Conservation (phyloP, 1,140 invertebrate genomes). For the Drosophila bocqueti region DNA sequence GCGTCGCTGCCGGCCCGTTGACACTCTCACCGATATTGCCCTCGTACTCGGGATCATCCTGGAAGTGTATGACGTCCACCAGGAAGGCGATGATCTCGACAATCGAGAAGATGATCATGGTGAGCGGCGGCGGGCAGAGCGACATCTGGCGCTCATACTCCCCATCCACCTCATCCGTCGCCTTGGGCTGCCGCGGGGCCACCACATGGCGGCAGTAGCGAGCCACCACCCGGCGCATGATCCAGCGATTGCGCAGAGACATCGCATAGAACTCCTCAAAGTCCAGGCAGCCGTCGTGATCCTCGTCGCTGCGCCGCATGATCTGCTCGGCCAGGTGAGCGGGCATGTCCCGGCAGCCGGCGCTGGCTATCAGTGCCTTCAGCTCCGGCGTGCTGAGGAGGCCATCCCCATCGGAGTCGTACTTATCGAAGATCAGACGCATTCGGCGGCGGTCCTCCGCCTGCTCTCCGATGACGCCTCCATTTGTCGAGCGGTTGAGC, state of each 20-base stretch:
- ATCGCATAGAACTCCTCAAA: constrained; percentile 93
- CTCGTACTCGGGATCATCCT: constrained; percentile 79
- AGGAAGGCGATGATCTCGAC: constrained; percentile 90
- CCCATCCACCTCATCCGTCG: constrained; percentile 87
- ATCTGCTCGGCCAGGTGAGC: constrained; percentile 90
- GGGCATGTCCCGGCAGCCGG: constrained; percentile 90
- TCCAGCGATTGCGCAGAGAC: constrained; percentile 88
- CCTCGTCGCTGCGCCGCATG: constrained; percentile 89
- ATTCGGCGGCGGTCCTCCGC: constrained; percentile 1
- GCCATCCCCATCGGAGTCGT: constrained; percentile 91
- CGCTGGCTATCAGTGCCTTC: constrained; percentile 87
- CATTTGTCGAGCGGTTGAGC: background rate
- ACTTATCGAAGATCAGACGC: constrained; percentile 85
- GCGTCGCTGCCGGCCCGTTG: constrained; percentile 89
- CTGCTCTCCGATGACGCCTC: background rate
- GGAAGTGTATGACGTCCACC: constrained; percentile 87
- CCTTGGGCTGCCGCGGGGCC: constrained; percentile 85
- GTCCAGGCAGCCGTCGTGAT: constrained; percentile 90
- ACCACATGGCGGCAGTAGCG: constrained; percentile 86
- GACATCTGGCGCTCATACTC: constrained; percentile 94
- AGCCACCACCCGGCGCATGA: constrained; percentile 87
- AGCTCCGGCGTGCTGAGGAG: constrained; percentile 90
- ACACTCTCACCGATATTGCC: constrained; percentile 84
- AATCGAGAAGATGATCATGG: constrained; percentile 92
- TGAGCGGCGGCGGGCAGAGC: constrained; percentile 93